These are phyloP conservation scores for Hozukius guyotensis DNA, from an alignment of 2,797 vertebrate species.

Conservation along the genomic window DNA sequence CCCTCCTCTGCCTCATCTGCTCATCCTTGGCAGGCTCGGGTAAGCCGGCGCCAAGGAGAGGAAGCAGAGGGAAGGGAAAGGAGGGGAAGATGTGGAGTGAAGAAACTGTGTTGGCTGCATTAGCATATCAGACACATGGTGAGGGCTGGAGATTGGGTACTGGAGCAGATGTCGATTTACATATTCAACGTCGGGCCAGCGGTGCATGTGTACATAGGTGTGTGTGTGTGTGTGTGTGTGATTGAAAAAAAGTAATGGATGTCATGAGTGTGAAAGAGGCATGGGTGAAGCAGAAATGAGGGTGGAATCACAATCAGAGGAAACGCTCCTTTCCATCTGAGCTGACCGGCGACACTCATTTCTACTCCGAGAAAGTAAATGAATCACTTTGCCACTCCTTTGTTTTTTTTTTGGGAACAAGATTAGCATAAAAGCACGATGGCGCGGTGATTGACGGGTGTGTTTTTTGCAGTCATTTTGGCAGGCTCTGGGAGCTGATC, in stretches of 20 bases:
- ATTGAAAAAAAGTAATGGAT: constrained; percentile 36
- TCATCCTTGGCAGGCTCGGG: constrained; percentile 70
- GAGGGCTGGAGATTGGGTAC: constrained; percentile 80
- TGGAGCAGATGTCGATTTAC: constrained; percentile 87
- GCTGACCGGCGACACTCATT: constrained; percentile 25
- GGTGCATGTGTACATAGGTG: constrained; percentile 68
- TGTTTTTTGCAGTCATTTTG: constrained; percentile 58
- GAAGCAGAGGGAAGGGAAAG: constrained; percentile 55
- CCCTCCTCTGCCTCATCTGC: constrained; percentile 72
- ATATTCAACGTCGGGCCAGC: constrained; percentile 81
- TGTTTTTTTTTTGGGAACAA: constrained; percentile 12
- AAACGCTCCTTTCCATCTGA: constrained; percentile 3
- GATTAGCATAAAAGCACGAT: constrained; percentile 45
- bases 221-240: constrained; percentile 31
- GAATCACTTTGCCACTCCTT: constrained; percentile 25
- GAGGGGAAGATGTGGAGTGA: constrained; percentile 69
- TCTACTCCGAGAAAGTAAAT: constrained; percentile 18
- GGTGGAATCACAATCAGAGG: constrained; percentile 44
- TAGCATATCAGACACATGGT: constrained; percentile 85
- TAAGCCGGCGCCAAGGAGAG: constrained; percentile 48
- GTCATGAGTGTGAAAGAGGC: constrained; percentile 57
- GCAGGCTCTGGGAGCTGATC: constrained; percentile 64
- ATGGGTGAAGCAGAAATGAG: constrained; percentile 50
- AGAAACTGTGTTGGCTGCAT: constrained; percentile 75
- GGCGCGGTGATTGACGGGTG: constrained; percentile 63